Base-by-base conservation (phyloP, 2,797 vertebrate species). In the Chelmon rostratus region DNA sequence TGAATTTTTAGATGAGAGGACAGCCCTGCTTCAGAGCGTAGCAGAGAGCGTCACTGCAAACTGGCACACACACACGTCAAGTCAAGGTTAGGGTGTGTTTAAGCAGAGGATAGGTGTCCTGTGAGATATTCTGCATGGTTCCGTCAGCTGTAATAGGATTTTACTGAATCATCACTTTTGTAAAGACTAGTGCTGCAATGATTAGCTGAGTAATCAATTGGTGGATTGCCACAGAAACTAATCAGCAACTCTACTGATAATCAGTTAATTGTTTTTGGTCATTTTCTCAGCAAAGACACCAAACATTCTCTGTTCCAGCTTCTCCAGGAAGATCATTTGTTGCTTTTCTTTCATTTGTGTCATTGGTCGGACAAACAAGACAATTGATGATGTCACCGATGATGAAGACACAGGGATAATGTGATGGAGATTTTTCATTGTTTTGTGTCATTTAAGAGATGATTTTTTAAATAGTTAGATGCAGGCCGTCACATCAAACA, bases 1-100 rank as follows among this genome's bases (percentile, higher is more conserved):
- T 61, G 59, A 56, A 56, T 38, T 64, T 73, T 53, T n/a, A 59
- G 35, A 44, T 59, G 68, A 76, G 53, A 79, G 46, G 65, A 61
- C 57, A 58, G 11, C 37, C 46, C 47, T 33, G 37, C 73, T 46
- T 65, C 35, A 79, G 66, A 3, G 47, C 16, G 19, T 52, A 57
- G 37, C 25, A 31, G 38, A 25, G 8, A 21, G 15, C 4, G 16
- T 69, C 56, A 66, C 76, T 25, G 3, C 46, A 19, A 18, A 19
- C 31, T 35, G 31, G 8, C 44, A 79, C 50, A 33, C 40, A 18
- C 37, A 52, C 62, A 13, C 18, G n/a, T n/a, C n/a, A n/a, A 15
- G 82, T 88, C 74, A 76, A 72, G 2, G 50, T 52, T 78, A 13
- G 52, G 44, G 50, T 35, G 31, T 50, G 68, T 40, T 77, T 65